Evolutionary conservation across 2,888 invertebrate species (phyloP), one percentile per base, ranked within the genome.

Genomic region (Callyntrura guangdongensis): DNA sequence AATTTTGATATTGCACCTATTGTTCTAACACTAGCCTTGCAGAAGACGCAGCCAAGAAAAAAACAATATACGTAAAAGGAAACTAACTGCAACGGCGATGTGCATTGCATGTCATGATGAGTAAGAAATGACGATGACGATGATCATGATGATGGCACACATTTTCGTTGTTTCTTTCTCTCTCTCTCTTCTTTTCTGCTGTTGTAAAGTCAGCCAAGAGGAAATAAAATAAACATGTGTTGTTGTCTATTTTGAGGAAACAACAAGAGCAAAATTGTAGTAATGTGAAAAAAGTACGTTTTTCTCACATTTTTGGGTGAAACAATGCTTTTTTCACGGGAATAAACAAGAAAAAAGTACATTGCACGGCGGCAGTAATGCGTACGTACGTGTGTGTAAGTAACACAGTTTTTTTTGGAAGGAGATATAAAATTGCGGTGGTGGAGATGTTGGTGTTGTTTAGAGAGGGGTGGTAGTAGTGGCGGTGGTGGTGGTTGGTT

Each of bases 1-100:
- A 64, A 74, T 86, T 86, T 87, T 87, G 87, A 87, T 87, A 87
- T 87, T 87, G 86, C 86, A 86, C 86, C 86, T 61, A 86, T 61
- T 77, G 74, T 61, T 86, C 53, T 20, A 22, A 25, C n/a, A n/a
- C 14, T 64, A 9, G 36, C 36, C 36, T 36, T 36, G 36, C 36
- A 36, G 36, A 36, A 36, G 36, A 36, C 36, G 36, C n/a, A n/a
- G n/a, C n/a, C n/a, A n/a, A n/a, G n/a, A n/a, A n/a, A n/a, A n/a
- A 36, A 4, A 36, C 36, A 36, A 36, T 36, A 25, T 11, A 47
- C 45, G 17, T 47, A 47, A 11, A 64, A 64, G 20, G 64, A 22
- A 11, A 36, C 2, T 36, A 36, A 36, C 36, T 36, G 36, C 36
- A 36, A 6, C 6, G 6, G 6, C 14, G n/a, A 69, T 12, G 14